Base-by-base conservation (phyloP, 2,888 invertebrate genomes). In the Cristatella mucedo region DNA sequence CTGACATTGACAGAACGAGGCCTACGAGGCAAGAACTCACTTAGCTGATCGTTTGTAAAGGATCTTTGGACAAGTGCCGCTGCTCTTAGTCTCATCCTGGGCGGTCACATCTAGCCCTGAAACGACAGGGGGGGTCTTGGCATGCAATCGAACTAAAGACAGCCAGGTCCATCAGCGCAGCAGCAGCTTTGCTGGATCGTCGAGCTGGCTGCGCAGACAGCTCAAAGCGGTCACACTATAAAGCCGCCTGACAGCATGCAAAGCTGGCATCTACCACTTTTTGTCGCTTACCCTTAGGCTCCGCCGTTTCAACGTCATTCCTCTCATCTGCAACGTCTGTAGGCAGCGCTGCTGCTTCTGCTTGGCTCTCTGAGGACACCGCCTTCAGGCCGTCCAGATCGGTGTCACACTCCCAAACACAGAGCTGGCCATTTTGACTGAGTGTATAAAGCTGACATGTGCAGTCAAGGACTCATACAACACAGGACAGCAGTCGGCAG, bases 391-490 rank as follows among this genome's bases (percentile, higher is more conserved):
- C 80, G 37, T 76, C 75, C 0, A 77, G 72, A 42, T 78, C 76
- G 38, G 82, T 67, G 51, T 75, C 79, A 49, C 84, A 81, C 55
- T 84, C 80, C 91, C 91, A 93, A 31, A 84, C 60, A 57, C 77
- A 78, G 3, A 84, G 66, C 50, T 80, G 80, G 0, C 87, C 87
- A 65, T 86, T 85, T 53, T 77, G 75, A 55, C 49, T 52, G n/a
- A 60, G 44, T 33, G 53, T 49, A 47, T 54, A 61, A 7, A 66
- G 24, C 63, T 65, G 38, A 26, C 18, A n/a, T n/a, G n/a, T n/a
- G n/a, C n/a, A 34, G 22, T 34, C 26, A 24, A n/a, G 34, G 22
- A 34, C 26, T 34, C 11, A 24, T 34, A 34, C 34, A 34, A n/a
- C n/a, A n/a, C n/a, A n/a, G n/a, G n/a, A n/a, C n/a, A n/a, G n/a